Conservation (phyloP, 2,888 invertebrate genomes). For the Vanessa cardui region DNA sequence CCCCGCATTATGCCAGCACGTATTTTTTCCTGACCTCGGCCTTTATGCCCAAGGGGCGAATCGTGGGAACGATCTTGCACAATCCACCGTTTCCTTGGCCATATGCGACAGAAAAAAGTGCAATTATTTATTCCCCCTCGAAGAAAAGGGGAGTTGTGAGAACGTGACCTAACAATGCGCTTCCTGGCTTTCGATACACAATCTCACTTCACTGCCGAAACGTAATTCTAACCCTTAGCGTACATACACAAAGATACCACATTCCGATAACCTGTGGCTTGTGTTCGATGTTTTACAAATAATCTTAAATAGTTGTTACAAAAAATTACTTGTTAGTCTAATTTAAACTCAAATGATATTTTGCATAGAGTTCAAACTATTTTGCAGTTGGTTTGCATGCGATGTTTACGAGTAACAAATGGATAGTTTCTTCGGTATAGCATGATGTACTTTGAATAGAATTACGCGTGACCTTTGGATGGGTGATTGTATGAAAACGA, state of each 20-base stretch:
- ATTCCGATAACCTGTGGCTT: constrained; percentile 56
- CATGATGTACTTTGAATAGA: constrained; percentile 67
- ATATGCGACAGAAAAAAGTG: constrained; percentile 83
- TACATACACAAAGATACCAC: constrained; percentile 53
- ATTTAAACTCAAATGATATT: constrained; percentile 46
- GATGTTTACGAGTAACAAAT: constrained; percentile 48
- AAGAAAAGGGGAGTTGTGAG: constrained; percentile 82
- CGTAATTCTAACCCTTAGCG: constrained; percentile 64
- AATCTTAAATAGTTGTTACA: constrained; percentile 61
- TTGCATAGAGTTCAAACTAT: constrained; percentile 44
- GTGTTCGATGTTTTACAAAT: constrained; percentile 64
- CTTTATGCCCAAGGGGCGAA: constrained; percentile 78
- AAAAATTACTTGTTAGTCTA: constrained; percentile 38
- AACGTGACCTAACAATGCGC: constrained; percentile 83
- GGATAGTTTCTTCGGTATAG: constrained; percentile 69
- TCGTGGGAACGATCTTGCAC: constrained; percentile 81
- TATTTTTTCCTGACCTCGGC: constrained; percentile 82
- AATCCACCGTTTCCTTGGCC: constrained; percentile 80
- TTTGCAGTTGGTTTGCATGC: constrained; percentile 30
- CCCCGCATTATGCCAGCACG: constrained; percentile 75
- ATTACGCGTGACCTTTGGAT: constrained; percentile 80
- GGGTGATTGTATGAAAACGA: constrained; percentile 77
- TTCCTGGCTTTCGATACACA: constrained; percentile 80
- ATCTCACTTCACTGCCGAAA: constrained; percentile 57
- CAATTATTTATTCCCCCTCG: constrained; percentile 82